A percentile compares a stretch with the other conserved stretches of the same genome.
Conservation (phyloP, 2,888 invertebrate genomes). For the Acrobasis consociella region DNA sequence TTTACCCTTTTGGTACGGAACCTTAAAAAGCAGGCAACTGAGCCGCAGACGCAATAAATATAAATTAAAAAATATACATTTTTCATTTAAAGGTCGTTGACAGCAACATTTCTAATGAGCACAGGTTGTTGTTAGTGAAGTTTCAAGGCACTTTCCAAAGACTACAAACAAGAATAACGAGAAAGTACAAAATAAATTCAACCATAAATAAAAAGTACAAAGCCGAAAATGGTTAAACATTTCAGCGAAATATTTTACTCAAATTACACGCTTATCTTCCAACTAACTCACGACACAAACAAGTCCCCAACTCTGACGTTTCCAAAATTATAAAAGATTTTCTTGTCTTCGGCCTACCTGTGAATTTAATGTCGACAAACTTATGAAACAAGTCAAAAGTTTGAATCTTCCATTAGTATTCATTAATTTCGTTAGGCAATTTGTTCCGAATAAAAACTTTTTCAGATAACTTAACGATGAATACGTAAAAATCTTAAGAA, state of each 20-base stretch:
- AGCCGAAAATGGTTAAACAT: not conserved
- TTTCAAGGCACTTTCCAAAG: no score
- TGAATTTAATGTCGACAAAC: constrained; percentile 19
- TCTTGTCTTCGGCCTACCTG: constrained; percentile 18
- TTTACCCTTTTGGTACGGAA: no score
- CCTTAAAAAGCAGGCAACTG: no score
- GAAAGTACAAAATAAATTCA: no score
- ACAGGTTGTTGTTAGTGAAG: no score
- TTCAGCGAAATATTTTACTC: constrained; percentile 2
- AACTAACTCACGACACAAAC: constrained; percentile 17
- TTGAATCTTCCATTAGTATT: constrained; percentile 24
- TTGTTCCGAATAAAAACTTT: constrained; percentile 20
- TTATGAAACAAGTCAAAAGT: constrained; percentile 24
- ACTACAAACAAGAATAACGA: no score
- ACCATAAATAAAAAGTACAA: not conserved
- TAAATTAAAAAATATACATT: no score
- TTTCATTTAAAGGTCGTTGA: no score
- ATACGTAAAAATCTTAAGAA: constrained; percentile 17
- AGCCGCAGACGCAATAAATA: no score
- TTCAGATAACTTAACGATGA: constrained; percentile 21
- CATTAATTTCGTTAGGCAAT: constrained; percentile 23
- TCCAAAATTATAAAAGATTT: constrained; percentile 20
- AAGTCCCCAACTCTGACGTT: constrained; percentile 16
- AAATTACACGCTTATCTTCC: constrained; percentile 16
- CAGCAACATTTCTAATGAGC: no score